Percentiles rank a stretch among this genome's conserved stretches.
phyloP scores from a whole-genome alignment of 2,113 vertebrate genomes.

The Chrysochloris asiatica region DNA sequence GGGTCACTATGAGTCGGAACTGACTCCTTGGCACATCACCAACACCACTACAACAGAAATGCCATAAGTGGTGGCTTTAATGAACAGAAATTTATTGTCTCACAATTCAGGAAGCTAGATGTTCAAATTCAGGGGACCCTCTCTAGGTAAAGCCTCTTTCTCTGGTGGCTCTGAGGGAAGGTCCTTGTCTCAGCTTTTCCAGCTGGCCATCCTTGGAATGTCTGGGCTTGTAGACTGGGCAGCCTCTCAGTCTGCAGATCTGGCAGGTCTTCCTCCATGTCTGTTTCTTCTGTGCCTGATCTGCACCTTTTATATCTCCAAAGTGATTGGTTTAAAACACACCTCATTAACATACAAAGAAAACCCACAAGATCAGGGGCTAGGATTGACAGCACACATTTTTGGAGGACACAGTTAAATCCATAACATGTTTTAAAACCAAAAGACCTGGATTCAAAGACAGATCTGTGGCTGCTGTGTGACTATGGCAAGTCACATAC shows the following conservation, averaged over 20 bases:
- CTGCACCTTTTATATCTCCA: not conserved
- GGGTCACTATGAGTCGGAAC: too few relatives aligned
- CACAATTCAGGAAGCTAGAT: not conserved
- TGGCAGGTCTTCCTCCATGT: not conserved
- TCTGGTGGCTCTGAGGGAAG: not conserved
- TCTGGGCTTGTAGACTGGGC: not conserved
- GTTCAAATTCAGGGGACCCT: not conserved
- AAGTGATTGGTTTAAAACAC: not conserved
- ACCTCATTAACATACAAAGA: not conserved
- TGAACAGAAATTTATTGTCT: not conserved
- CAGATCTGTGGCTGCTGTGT: not conserved
- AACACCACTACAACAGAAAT: not conserved
- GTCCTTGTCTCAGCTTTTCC: not conserved
- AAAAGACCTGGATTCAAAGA: not conserved
- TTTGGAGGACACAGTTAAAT: not conserved
- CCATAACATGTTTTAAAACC: not conserved
- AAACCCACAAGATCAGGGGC: not conserved
- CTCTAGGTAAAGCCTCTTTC: not conserved
- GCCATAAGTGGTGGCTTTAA: not conserved
- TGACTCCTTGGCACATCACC: too few relatives aligned
- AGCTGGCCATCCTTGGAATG: not conserved
- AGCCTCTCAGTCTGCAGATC: not conserved
- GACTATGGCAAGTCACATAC: not conserved
- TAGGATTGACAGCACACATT: not conserved
- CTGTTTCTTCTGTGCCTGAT: not conserved